phyloP scores from a whole-genome alignment of 2,797 vertebrate genomes.

The Margarornis squamiger region DNA sequence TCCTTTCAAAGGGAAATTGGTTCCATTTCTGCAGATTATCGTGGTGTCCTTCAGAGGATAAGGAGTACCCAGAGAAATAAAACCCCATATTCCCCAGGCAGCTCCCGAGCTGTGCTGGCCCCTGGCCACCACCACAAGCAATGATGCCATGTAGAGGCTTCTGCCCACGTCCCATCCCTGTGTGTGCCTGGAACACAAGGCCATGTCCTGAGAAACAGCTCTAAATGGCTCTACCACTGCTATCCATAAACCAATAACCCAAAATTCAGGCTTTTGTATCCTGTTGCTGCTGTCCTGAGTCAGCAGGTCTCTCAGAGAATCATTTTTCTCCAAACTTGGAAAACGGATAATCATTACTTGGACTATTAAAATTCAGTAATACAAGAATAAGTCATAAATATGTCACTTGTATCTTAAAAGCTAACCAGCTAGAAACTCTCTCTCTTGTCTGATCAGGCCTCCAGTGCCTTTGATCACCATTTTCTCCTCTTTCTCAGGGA shows the following conservation, averaged over 20 bases:
- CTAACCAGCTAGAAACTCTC: background rate
- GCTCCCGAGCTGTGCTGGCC: background rate
- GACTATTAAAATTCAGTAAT: constrained; percentile 13
- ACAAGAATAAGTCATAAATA: constrained; percentile 56
- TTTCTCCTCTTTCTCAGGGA: constrained; percentile 23
- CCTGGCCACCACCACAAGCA: background rate
- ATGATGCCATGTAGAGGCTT: rapidly evolving
- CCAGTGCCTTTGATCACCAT: constrained; percentile 47
- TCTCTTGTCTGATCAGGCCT: background rate
- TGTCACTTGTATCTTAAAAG: constrained; percentile 41
- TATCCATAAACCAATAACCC: background rate
- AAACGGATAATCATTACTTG: background rate
- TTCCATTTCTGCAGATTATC: constrained; percentile 31
- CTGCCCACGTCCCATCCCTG: background rate
- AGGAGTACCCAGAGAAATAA: background rate
- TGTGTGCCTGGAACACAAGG: background rate
- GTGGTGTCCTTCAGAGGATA: background rate
- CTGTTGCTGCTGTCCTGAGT: background rate
- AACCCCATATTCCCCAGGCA: rapidly evolving
- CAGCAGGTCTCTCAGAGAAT: constrained; percentile 22
- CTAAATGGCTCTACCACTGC: background rate
- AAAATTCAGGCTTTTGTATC: background rate
- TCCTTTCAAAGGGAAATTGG: constrained; percentile 28
- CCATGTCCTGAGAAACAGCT: background rate
- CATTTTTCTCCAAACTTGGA: constrained; percentile 7